phyloP scores from a whole-genome alignment of 1,140 invertebrate species.

The Drosophila micromelanica region DNA sequence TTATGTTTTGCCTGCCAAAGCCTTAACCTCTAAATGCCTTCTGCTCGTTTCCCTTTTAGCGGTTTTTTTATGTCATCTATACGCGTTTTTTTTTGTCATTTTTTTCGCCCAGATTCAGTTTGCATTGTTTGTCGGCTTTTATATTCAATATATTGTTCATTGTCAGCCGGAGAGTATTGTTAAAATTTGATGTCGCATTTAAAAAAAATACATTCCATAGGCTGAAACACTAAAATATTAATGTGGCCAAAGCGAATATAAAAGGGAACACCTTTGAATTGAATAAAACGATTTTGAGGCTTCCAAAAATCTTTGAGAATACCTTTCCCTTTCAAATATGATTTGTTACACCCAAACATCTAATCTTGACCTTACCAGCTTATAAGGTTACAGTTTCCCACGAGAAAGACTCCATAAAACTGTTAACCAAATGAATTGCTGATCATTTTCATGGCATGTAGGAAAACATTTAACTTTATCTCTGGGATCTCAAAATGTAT shows the following conservation, averaged over 20 bases:
- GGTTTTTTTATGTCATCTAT: not conserved
- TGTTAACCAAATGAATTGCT: slow-evolving; percentile 12
- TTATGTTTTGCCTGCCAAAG: slow-evolving; percentile 46
- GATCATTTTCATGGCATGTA: slow-evolving; percentile 10
- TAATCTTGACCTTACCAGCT: slow-evolving; percentile 25
- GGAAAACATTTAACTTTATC: slow-evolving; percentile 19
- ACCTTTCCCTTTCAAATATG: slow-evolving; percentile 32
- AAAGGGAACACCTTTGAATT: slow-evolving; percentile 36
- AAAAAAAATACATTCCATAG: not conserved
- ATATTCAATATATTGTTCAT: slow-evolving; percentile 39
- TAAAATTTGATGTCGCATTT: slow-evolving; percentile 10
- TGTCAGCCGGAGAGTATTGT: slow-evolving; percentile 32
- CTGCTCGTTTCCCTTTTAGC: slow-evolving; percentile 40
- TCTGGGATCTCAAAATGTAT: slow-evolving; percentile 2
- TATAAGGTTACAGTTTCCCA: slow-evolving; percentile 36
- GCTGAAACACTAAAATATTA: slow-evolving; percentile 1
- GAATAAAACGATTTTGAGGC: slow-evolving; percentile 22
- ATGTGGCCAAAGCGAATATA: slow-evolving; percentile 9
- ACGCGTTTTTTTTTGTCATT: not conserved
- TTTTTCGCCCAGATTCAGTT: slow-evolving; percentile 7
- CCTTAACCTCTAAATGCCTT: slow-evolving; percentile 61
- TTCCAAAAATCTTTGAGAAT: slow-evolving; percentile 24
- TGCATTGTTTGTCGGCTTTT: slow-evolving; percentile 38
- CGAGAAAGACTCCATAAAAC: slow-evolving; percentile 19
- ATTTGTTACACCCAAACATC: slow-evolving; percentile 14